Evolutionary conservation across 2,797 vertebrate species (phyloP).

Genomic region (Characodon lateralis): DNA sequence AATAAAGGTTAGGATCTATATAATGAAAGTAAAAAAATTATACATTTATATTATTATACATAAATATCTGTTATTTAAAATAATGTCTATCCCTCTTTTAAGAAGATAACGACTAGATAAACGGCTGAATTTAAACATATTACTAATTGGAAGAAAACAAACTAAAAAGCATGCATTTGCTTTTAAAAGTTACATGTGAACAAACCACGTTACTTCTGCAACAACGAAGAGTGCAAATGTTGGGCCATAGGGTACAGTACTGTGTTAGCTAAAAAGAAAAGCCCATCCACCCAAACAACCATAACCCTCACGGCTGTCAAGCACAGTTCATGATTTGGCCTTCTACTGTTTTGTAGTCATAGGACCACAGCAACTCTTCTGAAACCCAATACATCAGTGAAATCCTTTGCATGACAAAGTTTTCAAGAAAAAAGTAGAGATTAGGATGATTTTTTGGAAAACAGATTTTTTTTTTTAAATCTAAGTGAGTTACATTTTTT

Average conservation of each 20-base stretch:
- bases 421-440: no score
- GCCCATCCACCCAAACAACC: background rate
- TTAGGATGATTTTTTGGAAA: no score
- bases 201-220: background rate
- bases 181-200: background rate
- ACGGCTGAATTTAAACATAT: background rate
- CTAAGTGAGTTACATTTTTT: no score
- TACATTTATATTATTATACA: background rate
- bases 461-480: no score
- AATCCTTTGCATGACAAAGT: no score
- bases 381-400: background rate
- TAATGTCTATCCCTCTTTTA: background rate
- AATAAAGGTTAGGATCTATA: background rate
- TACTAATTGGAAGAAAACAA: background rate
- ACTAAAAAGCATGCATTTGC: background rate
- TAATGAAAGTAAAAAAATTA: background rate
- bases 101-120: background rate
- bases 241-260: background rate
- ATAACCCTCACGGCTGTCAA: background rate
- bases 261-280: background rate
- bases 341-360: background rate
- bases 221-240: background rate
- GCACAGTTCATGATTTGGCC: background rate
- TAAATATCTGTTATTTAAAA: background rate
- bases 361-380: background rate